phyloP scores from a whole-genome alignment of 2,113 vertebrate genomes.

The Pomatorhinus ruficollis region DNA sequence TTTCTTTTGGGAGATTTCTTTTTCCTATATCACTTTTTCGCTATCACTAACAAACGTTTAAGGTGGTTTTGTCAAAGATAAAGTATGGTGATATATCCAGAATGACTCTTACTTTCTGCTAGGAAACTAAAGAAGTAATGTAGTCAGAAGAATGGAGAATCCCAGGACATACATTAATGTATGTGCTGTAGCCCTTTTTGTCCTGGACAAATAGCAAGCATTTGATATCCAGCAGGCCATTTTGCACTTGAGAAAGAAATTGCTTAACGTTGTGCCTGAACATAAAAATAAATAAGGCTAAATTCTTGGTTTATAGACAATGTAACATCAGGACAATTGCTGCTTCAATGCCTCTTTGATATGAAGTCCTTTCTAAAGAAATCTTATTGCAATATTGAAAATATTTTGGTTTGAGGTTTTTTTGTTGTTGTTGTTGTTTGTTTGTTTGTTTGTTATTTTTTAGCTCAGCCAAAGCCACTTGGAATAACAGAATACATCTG shows the following conservation, averaged over 20 bases:
- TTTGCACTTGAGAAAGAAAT: neutral
- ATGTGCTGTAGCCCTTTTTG: neutral
- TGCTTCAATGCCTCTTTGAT: neutral
- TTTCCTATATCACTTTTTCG: neutral
- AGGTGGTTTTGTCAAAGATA: neutral
- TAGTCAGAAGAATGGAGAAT: neutral
- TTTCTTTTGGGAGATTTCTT: neutral
- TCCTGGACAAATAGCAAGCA: neutral
- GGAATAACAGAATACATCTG: neutral
- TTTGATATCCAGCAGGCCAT: neutral
- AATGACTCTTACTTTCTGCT: neutral
- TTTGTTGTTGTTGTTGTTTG: too few species aligned
- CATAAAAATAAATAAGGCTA: neutral
- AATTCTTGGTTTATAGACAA: neutral
- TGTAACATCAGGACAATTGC: neutral
- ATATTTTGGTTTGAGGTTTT: neutral
- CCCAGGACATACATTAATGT: neutral
- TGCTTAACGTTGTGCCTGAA: neutral
- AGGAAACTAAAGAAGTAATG: neutral
- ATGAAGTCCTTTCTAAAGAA: neutral
- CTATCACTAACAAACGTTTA: neutral
- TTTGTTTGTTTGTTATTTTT: neutral
- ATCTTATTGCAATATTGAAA: neutral
- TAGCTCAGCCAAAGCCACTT: neutral
- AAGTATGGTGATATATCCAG: neutral